A percentile compares a stretch with the other conserved stretches of the same genome.
phyloP scores from a whole-genome alignment of 2,797 vertebrate genomes.

The Holocentrus rufus region DNA sequence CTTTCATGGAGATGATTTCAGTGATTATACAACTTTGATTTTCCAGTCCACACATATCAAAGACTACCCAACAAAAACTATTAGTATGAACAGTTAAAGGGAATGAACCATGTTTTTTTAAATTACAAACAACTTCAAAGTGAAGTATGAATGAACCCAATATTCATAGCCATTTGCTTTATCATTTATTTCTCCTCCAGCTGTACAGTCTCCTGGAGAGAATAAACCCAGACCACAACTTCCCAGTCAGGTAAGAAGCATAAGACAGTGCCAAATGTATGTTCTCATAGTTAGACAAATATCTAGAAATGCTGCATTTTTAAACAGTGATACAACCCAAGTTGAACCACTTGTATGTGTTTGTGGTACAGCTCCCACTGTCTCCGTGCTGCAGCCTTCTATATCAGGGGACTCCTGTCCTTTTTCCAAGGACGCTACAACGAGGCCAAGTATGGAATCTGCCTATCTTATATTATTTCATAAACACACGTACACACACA shows the following conservation, averaged over 20 bases:
- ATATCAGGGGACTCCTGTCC: slow-evolving; percentile 96
- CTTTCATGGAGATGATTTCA: not conserved
- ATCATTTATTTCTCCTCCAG: slow-evolving; percentile 69
- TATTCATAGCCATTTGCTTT: not conserved
- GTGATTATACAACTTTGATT: not conserved
- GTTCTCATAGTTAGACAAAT: no score
- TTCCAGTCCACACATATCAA: not conserved
- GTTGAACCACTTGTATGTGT: slow-evolving; percentile 14
- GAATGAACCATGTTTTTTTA: not conserved
- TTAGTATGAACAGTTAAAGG: not conserved
- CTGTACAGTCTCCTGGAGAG: slow-evolving; percentile 95
- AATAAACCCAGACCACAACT: slow-evolving; percentile 98
- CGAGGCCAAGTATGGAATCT: slow-evolving; percentile 92
- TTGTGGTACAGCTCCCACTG: slow-evolving; percentile 87
- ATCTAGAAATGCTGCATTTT: not conserved
- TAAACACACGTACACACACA: not conserved
- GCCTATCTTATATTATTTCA: not conserved
- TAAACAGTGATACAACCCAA: not conserved
- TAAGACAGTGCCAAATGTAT: no score
- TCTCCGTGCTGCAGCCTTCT: slow-evolving; percentile 95
- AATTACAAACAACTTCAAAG: no score
- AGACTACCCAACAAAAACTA: no score
- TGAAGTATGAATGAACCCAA: not conserved
- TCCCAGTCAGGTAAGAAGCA: slow-evolving; percentile 91
- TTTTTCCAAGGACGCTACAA: slow-evolving; percentile 99